These are phyloP conservation scores for Sycobia sp. DNA, from an alignment of 1,140 invertebrate species.

Conservation along the genomic window DNA sequence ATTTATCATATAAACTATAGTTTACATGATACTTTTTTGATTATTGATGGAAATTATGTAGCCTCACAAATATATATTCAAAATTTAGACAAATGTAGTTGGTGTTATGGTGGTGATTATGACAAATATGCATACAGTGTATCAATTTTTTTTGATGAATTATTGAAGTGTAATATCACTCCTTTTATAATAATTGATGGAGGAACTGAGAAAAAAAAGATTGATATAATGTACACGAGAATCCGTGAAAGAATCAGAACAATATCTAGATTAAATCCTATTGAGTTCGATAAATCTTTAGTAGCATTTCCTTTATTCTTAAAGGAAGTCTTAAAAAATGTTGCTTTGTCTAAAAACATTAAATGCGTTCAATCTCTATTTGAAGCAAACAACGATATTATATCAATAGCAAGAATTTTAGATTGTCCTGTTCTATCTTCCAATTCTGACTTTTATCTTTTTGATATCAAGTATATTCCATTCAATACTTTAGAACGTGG, in stretches of 20 bases:
- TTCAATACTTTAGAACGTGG: conserved; percentile 68
- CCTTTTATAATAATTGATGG: conserved; percentile 85
- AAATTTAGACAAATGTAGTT: conserved; percentile 62
- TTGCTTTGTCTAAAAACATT: conserved; percentile 69
- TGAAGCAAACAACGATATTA: conserved; percentile 87
- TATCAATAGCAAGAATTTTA: conserved; percentile 74
- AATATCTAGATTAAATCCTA: conserved; percentile 51
- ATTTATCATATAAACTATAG: conserved; percentile 68
- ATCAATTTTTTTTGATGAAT: conserved; percentile 72
- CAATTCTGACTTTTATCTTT: conserved; percentile 92
- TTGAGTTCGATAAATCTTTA: conserved; percentile 57
- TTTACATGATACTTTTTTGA: conserved; percentile 72
- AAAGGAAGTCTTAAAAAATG: conserved; percentile 73
- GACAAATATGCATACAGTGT: conserved; percentile 73
- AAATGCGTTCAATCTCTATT: conserved; percentile 75
- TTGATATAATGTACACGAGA: conserved; percentile 71
- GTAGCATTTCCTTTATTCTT: conserved; percentile 73
- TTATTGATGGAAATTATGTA: conserved; percentile 84
- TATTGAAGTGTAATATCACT: conserved; percentile 75
- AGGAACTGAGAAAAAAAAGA: conserved; percentile 75
- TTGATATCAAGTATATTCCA: conserved; percentile 81
- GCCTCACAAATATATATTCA: conserved; percentile 74
- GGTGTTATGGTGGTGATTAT: conserved; percentile 86
- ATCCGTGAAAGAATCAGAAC: conserved; percentile 68
- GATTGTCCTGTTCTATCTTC: conserved; percentile 85